These are phyloP conservation scores for Prunella strophiata DNA, from an alignment of 2,797 vertebrate genomes.

Conservation along the genomic window DNA sequence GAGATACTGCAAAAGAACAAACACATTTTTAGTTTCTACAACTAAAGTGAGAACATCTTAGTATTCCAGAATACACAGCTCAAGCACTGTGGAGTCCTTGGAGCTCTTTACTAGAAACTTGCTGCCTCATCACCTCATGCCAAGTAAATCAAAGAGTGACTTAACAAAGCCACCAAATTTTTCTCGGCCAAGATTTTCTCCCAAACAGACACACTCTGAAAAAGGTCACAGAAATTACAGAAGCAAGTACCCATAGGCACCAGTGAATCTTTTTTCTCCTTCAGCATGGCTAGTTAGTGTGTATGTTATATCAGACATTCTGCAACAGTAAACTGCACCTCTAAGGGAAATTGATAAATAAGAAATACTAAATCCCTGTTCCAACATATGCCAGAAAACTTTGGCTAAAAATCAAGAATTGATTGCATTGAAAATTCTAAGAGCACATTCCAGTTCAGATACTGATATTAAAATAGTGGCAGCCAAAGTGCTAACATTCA, in stretches of 20 bases:
- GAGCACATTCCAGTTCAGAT: background rate
- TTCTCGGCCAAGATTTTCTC: background rate
- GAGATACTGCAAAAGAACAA: background rate
- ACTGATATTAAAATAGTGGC: background rate
- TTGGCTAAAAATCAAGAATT: conserved; percentile 31
- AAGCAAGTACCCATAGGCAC: background rate
- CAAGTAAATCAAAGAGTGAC: background rate
- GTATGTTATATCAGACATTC: background rate
- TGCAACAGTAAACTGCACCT: background rate
- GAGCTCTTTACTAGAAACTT: background rate
- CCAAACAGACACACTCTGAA: background rate
- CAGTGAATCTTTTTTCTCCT: background rate
- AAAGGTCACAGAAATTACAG: background rate
- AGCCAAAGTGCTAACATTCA: background rate
- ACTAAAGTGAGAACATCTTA: background rate
- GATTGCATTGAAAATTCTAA: background rate
- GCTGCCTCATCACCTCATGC: background rate
- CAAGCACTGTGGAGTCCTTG: background rate
- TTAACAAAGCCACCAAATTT: background rate
- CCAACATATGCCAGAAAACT: background rate
- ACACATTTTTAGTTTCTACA: background rate
- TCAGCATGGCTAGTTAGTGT: background rate
- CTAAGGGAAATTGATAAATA: background rate
- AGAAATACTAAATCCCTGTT: background rate
- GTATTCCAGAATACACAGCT: background rate